Base-by-base conservation (phyloP, 2,113 vertebrate species). In the Bos javanicus region DNA sequence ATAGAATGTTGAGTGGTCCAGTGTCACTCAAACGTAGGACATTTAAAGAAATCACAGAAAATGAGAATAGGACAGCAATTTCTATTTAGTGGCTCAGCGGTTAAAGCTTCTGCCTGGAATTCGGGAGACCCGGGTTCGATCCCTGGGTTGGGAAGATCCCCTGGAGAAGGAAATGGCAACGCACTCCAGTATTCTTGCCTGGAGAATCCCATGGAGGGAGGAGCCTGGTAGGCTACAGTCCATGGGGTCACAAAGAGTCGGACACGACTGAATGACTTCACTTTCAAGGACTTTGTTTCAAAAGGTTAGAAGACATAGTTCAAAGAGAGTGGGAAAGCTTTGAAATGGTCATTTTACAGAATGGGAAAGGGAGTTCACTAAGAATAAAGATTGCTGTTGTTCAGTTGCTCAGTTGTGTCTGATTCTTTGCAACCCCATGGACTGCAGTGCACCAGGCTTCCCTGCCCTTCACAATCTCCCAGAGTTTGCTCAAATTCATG, bases 11-110 rank as follows among this genome's bases (percentile, higher is more conserved):
- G 54, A 80, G 46, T 85, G 56, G 23, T 64, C 8, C n/a, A 74
- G 36, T 60, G 74, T 87, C 50, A 87, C 12, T 78, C 7, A 64
- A 87, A 82, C 59, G 17, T n/a, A 76, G 36, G 39, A 14, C 48
- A 81, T 87, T 81, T 83, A 92, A 90, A 26, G 80, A 95, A 56
- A 96, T 50, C 48, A 88, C 19, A 64, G 84, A 90, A 92, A 82
- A 94, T 90, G 59, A 84, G 54, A 84, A 67, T 43, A 71, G 36
- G 19, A 78, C 60, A 54, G 36, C 48, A 85, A 80, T 60, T 94
- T 96, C 74, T 91, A 48, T 23, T 59, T 50, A 26, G 36, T 48
- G 48, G 48, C 48, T 48, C 48, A 48, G 48, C 11, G 2, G 48
- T 11, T 48, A 48, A 48, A 48, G 48, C 48, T 2, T 48, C 48